These are phyloP conservation scores for Diprion similis DNA, from an alignment of 1,140 invertebrate genomes.

Conservation along the genomic window DNA sequence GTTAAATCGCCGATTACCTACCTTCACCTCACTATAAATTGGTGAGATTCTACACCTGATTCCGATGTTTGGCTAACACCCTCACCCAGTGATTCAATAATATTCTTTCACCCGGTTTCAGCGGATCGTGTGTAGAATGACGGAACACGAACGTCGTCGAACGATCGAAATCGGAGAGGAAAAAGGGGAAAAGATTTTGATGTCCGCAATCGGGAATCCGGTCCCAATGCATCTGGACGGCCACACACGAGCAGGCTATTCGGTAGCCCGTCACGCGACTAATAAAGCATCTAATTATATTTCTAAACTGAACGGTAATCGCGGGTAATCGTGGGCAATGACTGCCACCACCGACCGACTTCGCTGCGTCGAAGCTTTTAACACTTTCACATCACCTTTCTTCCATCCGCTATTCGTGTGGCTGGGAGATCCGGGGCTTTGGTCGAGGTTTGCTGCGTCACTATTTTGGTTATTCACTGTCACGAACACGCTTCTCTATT, in stretches of 20 bases:
- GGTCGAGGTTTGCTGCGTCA: constrained; percentile 50
- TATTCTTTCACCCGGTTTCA: neutral
- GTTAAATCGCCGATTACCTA: constrained; percentile 48
- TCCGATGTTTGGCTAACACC: constrained; percentile 31
- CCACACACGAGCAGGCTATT: neutral
- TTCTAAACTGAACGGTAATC: constrained; percentile 35
- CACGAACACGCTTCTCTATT: constrained; percentile 37
- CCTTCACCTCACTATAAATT: constrained; percentile 37
- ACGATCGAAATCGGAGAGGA: neutral
- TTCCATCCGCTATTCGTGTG: constrained; percentile 24
- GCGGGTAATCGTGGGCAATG: constrained; percentile 36
- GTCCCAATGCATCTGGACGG: neutral
- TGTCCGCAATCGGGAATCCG: constrained; percentile 17
- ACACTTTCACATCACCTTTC: constrained; percentile 26
- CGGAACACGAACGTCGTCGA: neutral
- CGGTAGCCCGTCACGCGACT: neutral
- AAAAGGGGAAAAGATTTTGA: neutral
- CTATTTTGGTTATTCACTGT: constrained; percentile 54
- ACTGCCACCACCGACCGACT: constrained; percentile 42
- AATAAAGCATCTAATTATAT: constrained; percentile 34
- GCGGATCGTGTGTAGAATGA: neutral
- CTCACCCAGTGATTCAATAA: neutral
- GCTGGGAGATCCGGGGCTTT: constrained; percentile 26
- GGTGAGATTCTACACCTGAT: constrained; percentile 47
- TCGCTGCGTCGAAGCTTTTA: constrained; percentile 31